Percentiles rank a stretch among this genome's conserved stretches.
Conservation (phyloP, 2,797 vertebrate species). For the Pempheris klunzingeri region DNA sequence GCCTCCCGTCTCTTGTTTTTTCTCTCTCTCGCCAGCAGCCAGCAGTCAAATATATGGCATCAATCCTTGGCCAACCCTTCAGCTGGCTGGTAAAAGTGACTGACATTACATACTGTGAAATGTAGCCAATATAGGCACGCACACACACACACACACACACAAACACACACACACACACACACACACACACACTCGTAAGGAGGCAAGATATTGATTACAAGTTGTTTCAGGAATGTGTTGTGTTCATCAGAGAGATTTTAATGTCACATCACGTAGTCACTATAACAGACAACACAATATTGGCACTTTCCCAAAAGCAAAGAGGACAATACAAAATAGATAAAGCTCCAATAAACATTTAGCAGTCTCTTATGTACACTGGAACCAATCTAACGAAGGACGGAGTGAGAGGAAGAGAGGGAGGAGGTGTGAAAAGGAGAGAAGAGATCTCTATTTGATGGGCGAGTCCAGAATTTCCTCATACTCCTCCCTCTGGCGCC, state of each 20-base stretch:
- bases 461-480: slow-evolving; percentile 96
- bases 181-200: background rate
- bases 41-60: slow-evolving; percentile 50
- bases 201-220: slow-evolving; percentile 36
- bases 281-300: slow-evolving; percentile 78
- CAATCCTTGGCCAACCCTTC: slow-evolving; percentile 46
- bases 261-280: slow-evolving; percentile 78
- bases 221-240: slow-evolving; percentile 38
- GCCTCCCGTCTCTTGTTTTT: slow-evolving; percentile 20
- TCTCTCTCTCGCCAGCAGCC: slow-evolving; percentile 20
- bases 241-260: slow-evolving; percentile 74
- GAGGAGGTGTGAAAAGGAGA: background rate
- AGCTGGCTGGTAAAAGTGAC: slow-evolving; percentile 53
- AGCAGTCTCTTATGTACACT: slow-evolving; percentile 73
- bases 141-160: slow-evolving; percentile 2
- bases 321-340: slow-evolving; percentile 83
- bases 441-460: slow-evolving; percentile 88
- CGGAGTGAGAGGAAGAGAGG: slow-evolving; percentile 7
- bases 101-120: slow-evolving; percentile 52
- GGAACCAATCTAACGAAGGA: slow-evolving; percentile 30
- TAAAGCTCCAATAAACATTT: slow-evolving; percentile 78
- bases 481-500: slow-evolving; percentile 90
- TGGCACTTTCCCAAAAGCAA: slow-evolving; percentile 83
- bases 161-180: background rate
- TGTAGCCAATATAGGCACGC: slow-evolving; percentile 12